Base-by-base conservation (phyloP, 2,113 vertebrate species). In the Athene noctua region DNA sequence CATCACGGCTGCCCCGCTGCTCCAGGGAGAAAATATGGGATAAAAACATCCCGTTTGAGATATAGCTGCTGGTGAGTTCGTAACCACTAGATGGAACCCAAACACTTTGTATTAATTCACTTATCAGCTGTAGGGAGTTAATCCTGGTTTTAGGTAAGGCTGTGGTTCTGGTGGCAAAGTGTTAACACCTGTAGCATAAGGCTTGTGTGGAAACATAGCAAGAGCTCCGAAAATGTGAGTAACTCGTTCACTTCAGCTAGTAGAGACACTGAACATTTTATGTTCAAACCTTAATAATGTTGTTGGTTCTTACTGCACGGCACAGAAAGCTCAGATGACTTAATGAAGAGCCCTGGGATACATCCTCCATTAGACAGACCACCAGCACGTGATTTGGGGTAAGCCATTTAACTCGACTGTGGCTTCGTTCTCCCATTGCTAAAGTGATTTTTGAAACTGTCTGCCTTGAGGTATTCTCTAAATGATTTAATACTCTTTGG, bases 81-180 rank as follows among this genome's bases (percentile, higher is more conserved):
- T 44, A 80, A 42, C 96, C 96, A 81, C 92, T 84, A 96, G 96
- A 52, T 95, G 96, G 96, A 88, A 84, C 71, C 63, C 88, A 36
- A 83, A 18, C 23, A 20, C 86, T 90, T 86, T 21, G n/a, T 21
- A 57, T 34, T 46, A 32, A 42, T 65, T 62, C 25, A 13, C 38
- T 54, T 42, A 6, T 10, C 18, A 1, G 27, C 49, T 1, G 1
- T 5, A n/a, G 32, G 2, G 47, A 34, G 26, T 30, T 46, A 29
- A 19, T 21, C 15, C 34, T 21, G 62, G 16, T 22, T 62, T 52
- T n/a, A 17, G 36, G 42, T 13, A 8, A 30, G 23, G 38, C 32
- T 44, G 47, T 23, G 42, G 15, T 8, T 44, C 87, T 51, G 30
- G 61, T 11, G 77, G 62, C 47, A 34, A 27, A 6, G 10, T 36